These are phyloP conservation scores for Rhagologus leucostigma DNA, from an alignment of 2,113 vertebrate species.

Conservation along the genomic window DNA sequence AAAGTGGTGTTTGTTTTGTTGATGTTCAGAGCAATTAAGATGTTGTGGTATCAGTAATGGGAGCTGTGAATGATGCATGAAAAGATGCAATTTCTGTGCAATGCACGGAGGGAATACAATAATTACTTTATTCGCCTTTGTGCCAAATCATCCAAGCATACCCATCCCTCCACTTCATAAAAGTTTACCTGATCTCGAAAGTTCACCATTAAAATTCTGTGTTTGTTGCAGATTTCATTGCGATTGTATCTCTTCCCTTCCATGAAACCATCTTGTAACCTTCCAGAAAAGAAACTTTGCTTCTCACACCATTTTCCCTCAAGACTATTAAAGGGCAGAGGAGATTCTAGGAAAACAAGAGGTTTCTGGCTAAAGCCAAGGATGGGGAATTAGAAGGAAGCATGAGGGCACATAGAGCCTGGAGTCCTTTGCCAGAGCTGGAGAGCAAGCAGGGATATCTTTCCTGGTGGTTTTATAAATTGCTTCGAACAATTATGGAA, in stretches of 20 bases:
- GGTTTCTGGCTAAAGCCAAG: background rate
- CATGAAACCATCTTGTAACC: background rate
- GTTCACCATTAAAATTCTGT: background rate
- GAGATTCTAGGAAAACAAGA: background rate
- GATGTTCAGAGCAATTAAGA: conserved; percentile 1
- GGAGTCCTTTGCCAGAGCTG: background rate
- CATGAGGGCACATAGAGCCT: fast-evolving
- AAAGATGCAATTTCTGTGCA: conserved; percentile 29
- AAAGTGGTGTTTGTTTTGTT: background rate
- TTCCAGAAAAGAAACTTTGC: background rate
- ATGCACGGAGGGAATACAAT: background rate
- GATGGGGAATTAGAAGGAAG: background rate
- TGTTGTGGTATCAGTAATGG: background rate
- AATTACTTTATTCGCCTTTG: background rate
- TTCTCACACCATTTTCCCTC: background rate
- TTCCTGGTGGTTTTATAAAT: background rate
- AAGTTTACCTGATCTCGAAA: background rate
- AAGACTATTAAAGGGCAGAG: background rate
- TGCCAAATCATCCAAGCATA: background rate
- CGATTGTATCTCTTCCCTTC: background rate
- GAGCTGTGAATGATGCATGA: conserved; percentile 51
- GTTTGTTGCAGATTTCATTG: background rate
- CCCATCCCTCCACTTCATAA: background rate
- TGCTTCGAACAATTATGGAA: background rate
- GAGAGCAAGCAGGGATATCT: background rate